Evolutionary conservation across 2,888 invertebrate genomes (phyloP), one percentile per base, ranked within the genome.

Genomic region (Autographa gamma): DNA sequence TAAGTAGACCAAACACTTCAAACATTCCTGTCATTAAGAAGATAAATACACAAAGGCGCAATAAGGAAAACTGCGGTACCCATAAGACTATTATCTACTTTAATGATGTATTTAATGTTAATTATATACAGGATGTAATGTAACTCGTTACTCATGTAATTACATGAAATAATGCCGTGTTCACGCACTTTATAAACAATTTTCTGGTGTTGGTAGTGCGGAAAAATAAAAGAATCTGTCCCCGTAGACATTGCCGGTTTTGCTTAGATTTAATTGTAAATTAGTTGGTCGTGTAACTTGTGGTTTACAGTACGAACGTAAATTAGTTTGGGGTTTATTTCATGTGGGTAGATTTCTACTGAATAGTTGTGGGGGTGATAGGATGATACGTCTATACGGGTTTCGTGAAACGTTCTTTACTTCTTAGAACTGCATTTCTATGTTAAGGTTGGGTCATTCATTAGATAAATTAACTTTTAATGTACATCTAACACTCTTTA

Each of bases 71-170:
- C 88, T 82, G 83, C 84, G 81, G 71, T 84, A 78, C 80, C 83
- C 84, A 85, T 86, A 87, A 82, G 79, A 69, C 90, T 86, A 91
- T 93, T 92, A 94, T 92, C 90, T 90, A 86, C 84, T 84, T 86
- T 94, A 95, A 95, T 95, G 88, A 94, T 92, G 85, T 93, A 91
- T 92, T 93, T 93, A 92, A 94, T 93, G 92, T 88, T 94, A 93
- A 95, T 94, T 92, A 92, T 86, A 77, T 86, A 85, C 93, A 93
- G 94, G 94, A 94, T 92, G 93, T 91, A 89, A 85, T 86, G 87
- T 87, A 88, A 87, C 87, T 81, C 72, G 84, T 86, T 86, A 86
- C 85, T 85, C 90, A 91, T 92, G 91, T 93, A 93, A 94, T 93
- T 93, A 92, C 88, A 89, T 88, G 48, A 89, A 90, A 90, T 91